Evolutionary conservation across 1,140 invertebrate genomes (phyloP).

Genomic region (Gryon sp.): DNA sequence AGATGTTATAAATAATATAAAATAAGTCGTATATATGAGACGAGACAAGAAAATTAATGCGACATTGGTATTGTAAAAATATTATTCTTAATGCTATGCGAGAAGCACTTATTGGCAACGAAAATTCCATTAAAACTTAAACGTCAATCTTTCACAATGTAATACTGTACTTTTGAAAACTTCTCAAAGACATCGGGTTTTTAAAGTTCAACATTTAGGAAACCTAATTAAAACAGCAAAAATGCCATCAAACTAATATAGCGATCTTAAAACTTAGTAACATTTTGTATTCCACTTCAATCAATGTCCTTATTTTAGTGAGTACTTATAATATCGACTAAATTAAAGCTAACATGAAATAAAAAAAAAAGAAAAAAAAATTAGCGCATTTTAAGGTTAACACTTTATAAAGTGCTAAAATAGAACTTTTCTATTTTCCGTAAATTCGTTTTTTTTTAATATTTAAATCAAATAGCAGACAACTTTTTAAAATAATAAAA

Average conservation of each 20-base stretch:
- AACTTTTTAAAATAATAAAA: too few species aligned
- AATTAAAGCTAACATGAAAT: neutral
- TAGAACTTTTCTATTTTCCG: too few species aligned
- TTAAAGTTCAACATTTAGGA: neutral
- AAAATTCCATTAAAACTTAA: slow-evolving; percentile 7
- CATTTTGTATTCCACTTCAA: neutral
- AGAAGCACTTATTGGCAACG: slow-evolving; percentile 1
- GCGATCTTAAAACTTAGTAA: neutral
- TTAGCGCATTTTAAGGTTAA: too few species aligned
- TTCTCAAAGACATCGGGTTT: slow-evolving; percentile 2
- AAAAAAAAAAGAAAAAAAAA: neutral
- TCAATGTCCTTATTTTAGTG: neutral
- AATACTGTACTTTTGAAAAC: neutral
- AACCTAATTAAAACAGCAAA: slow-evolving; percentile 2
- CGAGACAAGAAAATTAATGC: neutral
- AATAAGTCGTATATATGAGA: slow-evolving; percentile 19
- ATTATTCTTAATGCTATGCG: neutral
- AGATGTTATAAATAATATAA: slow-evolving; percentile 32
- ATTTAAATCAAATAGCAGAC: too few species aligned
- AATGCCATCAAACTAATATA: neutral
- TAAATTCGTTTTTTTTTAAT: too few species aligned
- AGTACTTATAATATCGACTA: neutral
- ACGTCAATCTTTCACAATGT: slow-evolving; percentile 13
- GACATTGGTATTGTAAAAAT: neutral
- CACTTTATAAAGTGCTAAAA: too few species aligned